Evolutionary conservation across 2,113 vertebrate genomes (phyloP).

Genomic region (Misgurnus anguillicaudatus): DNA sequence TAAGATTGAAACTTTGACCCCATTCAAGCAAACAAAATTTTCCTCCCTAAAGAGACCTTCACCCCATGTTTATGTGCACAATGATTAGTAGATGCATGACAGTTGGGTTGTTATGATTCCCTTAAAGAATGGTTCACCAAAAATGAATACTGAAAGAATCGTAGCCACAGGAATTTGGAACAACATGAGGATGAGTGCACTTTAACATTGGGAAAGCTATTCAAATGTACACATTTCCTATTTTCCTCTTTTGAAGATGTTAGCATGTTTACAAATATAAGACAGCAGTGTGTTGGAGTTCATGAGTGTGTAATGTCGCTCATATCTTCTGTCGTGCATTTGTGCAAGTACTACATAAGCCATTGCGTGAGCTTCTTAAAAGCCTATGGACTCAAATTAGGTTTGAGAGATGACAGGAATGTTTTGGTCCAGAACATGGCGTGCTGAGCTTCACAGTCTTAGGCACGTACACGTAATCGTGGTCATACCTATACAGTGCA

Average conservation of each 20-base stretch:
- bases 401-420: slow-evolving; percentile 36
- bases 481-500: not conserved
- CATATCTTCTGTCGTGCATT: not conserved
- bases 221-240: no score
- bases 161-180: no score
- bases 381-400: slow-evolving; percentile 42
- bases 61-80: slow-evolving; percentile 49
- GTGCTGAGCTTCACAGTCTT: slow-evolving; percentile 16
- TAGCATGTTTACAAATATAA: slow-evolving; percentile 32
- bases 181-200: no score
- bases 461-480: not conserved
- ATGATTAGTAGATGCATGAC: slow-evolving; percentile 36
- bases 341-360: not conserved
- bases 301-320: not conserved
- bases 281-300: slow-evolving; percentile 2
- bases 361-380: slow-evolving; percentile 43
- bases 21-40: slow-evolving; percentile 19
- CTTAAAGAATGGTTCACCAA: not conserved
- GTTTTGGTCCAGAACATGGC: slow-evolving; percentile 41
- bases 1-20: slow-evolving; percentile 46
- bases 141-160: not conserved
- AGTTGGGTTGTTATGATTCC: no score
- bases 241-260: no score
- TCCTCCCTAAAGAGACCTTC: slow-evolving; percentile 46
- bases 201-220: no score